phyloP scores from a whole-genome alignment of 2,888 invertebrate species.

The Aethes cnicana region DNA sequence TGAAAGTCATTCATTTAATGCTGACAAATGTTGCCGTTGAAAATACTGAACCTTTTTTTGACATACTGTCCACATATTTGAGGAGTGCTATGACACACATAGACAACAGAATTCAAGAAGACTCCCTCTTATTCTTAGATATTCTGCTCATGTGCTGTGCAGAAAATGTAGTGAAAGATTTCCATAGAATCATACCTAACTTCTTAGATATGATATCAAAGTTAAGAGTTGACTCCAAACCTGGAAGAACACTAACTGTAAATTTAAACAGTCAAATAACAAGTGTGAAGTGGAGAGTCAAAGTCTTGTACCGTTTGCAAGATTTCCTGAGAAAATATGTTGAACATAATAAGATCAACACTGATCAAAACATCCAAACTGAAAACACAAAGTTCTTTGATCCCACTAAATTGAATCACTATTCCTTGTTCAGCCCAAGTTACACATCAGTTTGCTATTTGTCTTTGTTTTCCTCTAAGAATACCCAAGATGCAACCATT shows the following conservation, averaged over 20 bases:
- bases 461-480: conserved; percentile 68
- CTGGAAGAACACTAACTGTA: conserved; percentile 86
- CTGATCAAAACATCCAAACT: conserved; percentile 35
- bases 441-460: conserved; percentile 62
- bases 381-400: conserved; percentile 50
- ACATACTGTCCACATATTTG: conserved; percentile 89
- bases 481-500: conserved; percentile 53
- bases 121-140: conserved; percentile 90
- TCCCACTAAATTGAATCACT: conserved; percentile 50
- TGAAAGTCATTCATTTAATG: conserved; percentile 80
- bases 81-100: conserved; percentile 96
- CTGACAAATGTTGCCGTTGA: conserved; percentile 63
- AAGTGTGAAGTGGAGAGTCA: conserved; percentile 89
- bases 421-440: conserved; percentile 57
- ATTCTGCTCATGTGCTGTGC: conserved; percentile 87
- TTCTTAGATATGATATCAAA: conserved; percentile 94
- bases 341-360: conserved; percentile 49
- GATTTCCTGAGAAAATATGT: conserved; percentile 68
- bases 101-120: conserved; percentile 89
- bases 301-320: conserved; percentile 87
- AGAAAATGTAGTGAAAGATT: conserved; percentile 84
- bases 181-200: conserved; percentile 88
- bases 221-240: conserved; percentile 83
- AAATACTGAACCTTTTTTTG: conserved; percentile 88
- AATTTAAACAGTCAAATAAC: conserved; percentile 88